Base-by-base conservation (phyloP, 2,113 vertebrate genomes). In the Burhinus bistriatus region DNA sequence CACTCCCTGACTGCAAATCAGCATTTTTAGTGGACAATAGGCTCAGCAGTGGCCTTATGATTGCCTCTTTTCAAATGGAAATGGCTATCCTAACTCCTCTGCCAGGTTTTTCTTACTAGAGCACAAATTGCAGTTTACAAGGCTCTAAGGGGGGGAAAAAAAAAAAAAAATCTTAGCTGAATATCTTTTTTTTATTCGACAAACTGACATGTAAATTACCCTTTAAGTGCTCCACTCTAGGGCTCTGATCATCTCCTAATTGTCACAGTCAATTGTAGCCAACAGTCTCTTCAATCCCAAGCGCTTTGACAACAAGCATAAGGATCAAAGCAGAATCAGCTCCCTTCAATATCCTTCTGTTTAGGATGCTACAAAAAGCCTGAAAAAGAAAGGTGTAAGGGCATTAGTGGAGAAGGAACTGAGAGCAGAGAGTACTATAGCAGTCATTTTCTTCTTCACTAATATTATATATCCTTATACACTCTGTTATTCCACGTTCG, bases 51-150 rank as follows among this genome's bases (percentile, higher is more conserved):
- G 98, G 99, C 98, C 99, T 98, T 98, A 98, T 99, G 99, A 99
- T 99, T 99, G 99, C 99, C 98, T 99, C 99, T 98, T 99, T 99
- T 99, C 99, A 99, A 99, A 99, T 99, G 99, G 99, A 99, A 99
- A 99, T 99, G 98, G 98, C 94, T 97, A 99, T 98, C 98, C 99
- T 98, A 99, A 98, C 99, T 99, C 99, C 98, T 99, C 98, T 99
- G 99, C 99, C 98, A 99, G 98, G 98, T 98, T 98, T 99, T 99
- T 98, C 99, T 99, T 98, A 99, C 98, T 98, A 98, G 98, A 98
- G 98, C 98, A 99, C 99, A 99, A 99, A 99, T 99, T 99, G 99
- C 99, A 99, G 99, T 99, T 99, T 99, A 99, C 99, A 99, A 99
- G 99, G 98, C 99, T 98, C 96, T 97, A 98, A 99, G 98, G 98